Percentiles rank a stretch among this genome's conserved stretches.
These are phyloP conservation scores for Brachionus manjavacas DNA, from an alignment of 1,140 invertebrate species.

Conservation along the genomic window DNA sequence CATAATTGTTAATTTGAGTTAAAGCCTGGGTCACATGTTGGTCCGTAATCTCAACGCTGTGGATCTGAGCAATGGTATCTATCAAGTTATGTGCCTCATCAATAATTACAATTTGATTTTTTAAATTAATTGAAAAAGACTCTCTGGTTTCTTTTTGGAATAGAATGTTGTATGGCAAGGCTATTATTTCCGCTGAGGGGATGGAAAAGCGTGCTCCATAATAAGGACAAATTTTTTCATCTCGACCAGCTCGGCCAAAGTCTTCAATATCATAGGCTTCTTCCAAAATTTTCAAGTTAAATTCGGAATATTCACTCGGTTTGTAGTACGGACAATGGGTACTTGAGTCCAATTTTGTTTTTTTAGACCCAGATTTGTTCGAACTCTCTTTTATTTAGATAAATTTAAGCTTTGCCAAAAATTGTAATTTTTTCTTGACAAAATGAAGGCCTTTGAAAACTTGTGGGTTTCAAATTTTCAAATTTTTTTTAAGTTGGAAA, in stretches of 20 bases:
- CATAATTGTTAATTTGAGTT: conserved; percentile 72
- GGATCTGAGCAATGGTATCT: conserved; percentile 69
- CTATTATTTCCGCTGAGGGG: conserved; percentile 51
- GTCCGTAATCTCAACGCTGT: conserved; percentile 36
- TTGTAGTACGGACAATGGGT: conserved; percentile 29
- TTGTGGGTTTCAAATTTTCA: too few relatives aligned
- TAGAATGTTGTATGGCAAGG: conserved; percentile 64
- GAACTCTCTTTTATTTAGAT: neutral
- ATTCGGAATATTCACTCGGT: neutral
- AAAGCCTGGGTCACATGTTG: conserved; percentile 62
- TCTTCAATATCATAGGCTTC: conserved; percentile 43
- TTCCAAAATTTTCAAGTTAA: conserved; percentile 33
- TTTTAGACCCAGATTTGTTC: neutral
- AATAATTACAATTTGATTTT: conserved; percentile 80
- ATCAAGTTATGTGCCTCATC: conserved; percentile 96
- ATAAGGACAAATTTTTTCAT: conserved; percentile 48
- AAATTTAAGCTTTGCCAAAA: too few relatives aligned
- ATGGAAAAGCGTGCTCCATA: conserved; percentile 46
- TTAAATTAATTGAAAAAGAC: conserved; percentile 74
- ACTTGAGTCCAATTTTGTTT: conserved; percentile 10
- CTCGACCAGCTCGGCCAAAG: conserved; percentile 43
- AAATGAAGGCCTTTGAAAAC: too few relatives aligned
- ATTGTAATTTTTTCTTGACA: too few relatives aligned
- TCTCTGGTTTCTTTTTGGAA: conserved; percentile 78
- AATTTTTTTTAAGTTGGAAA: too few relatives aligned